phyloP scores from a whole-genome alignment of 2,888 invertebrate species.

The Cordylochernes scorpioides region DNA sequence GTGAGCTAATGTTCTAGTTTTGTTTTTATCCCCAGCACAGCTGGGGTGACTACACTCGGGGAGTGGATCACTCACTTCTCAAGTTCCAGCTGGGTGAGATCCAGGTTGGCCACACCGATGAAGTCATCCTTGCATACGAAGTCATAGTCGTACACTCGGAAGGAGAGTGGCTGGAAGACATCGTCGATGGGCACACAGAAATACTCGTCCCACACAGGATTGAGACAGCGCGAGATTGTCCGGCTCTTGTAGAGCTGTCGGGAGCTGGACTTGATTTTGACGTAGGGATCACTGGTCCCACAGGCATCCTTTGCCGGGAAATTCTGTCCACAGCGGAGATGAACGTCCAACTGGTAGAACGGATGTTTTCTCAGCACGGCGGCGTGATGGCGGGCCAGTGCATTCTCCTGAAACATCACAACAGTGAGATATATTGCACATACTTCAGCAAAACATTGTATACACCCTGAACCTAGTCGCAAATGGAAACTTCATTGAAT shows the following conservation, averaged over 20 bases:
- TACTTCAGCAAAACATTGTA: too few species aligned
- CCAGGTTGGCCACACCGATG: conserved; percentile 70
- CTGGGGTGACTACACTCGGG: background rate
- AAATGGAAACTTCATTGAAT: too few species aligned
- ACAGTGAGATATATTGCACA: too few species aligned
- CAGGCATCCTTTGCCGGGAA: conserved; percentile 80
- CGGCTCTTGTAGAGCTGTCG: conserved; percentile 71
- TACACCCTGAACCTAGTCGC: too few species aligned
- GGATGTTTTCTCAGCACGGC: conserved; percentile 39
- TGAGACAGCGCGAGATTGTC: conserved; percentile 73
- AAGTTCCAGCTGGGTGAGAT: conserved; percentile 53
- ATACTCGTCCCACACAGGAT: conserved; percentile 93
- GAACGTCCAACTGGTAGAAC: conserved; percentile 69
- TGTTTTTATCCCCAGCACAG: too few species aligned
- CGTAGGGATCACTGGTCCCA: conserved; percentile 94
- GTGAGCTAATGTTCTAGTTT: too few species aligned
- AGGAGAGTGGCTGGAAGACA: conserved; percentile 46
- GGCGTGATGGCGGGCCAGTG: conserved; percentile 15
- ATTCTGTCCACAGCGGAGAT: conserved; percentile 60
- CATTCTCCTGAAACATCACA: conserved; percentile 15
- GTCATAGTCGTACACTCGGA: conserved; percentile 92
- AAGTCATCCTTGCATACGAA: conserved; percentile 86
- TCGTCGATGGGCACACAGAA: conserved; percentile 77
- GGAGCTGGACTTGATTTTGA: conserved; percentile 71
- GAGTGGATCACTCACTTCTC: conserved; percentile 23